Evolutionary conservation across 2,888 invertebrate genomes (phyloP).

Genomic region (Melitaea athalia): DNA sequence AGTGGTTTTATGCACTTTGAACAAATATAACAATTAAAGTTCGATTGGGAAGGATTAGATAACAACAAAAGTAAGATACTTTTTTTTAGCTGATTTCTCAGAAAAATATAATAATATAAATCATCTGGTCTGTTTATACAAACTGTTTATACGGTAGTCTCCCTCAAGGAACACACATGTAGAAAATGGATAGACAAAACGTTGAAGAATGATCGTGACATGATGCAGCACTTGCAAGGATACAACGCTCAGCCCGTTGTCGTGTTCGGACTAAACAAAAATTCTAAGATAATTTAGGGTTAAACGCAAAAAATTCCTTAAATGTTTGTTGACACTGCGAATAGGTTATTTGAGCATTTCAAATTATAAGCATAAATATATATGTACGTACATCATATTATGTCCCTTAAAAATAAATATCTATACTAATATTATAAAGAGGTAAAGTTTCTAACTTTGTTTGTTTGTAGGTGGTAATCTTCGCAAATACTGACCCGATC

Average conservation of each 20-base stretch:
- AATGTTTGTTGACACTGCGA: background rate
- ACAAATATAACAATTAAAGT: background rate
- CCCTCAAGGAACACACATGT: conserved; percentile 42
- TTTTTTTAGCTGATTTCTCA: background rate
- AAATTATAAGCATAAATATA: too few species aligned
- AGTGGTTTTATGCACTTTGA: background rate
- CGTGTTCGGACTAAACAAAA: conserved; percentile 46
- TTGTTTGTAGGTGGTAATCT: too few species aligned
- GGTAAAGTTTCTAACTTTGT: too few species aligned
- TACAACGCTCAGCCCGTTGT: conserved; percentile 58
- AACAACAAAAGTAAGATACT: background rate
- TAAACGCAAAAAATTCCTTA: conserved; percentile 45
- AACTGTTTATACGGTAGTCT: conserved; percentile 44
- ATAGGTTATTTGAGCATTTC: too few species aligned
- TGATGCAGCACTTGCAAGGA: conserved; percentile 73
- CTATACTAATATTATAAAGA: too few species aligned
- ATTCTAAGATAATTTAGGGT: conserved; percentile 62
- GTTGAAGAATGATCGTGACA: conserved; percentile 77
- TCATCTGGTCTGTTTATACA: conserved; percentile 44
- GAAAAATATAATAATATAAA: conserved; percentile 25
- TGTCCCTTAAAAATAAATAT: too few species aligned
- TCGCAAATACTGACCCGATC: too few species aligned
- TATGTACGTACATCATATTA: too few species aligned
- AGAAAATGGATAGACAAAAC: conserved; percentile 62
- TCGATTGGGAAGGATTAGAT: background rate